Evolutionary conservation across 2,113 vertebrate genomes (phyloP), one percentile per base, ranked within the genome.

Genomic region (Neogale vison): DNA sequence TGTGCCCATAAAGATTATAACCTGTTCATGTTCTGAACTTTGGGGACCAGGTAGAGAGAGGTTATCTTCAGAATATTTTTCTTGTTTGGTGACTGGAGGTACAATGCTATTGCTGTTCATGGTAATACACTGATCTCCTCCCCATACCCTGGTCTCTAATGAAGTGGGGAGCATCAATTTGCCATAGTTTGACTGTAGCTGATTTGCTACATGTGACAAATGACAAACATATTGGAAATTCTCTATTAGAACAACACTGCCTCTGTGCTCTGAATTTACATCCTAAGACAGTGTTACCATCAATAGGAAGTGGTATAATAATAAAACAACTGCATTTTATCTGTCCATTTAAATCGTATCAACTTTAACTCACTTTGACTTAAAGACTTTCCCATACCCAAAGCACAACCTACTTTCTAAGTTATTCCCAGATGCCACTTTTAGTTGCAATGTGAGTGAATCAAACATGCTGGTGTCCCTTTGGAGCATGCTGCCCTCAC

Each of bases 171-270:
- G 24, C 84, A 95, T 93, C 93, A 85, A 86, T 98, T 97, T 94
- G 88, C 65, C 81, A 92, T 84, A 90, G 79, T 85, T 77, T 82
- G 90, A 72, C 71, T 92, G 29, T 57, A 88, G 77, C 95, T 88
- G 92, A 96, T 93, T 92, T 96, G 83, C 45, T 93, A 57, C 81
- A 90, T 88, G 45, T 77, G 81, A 77, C 71, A 87, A 96, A 96
- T 94, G 90, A 81, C 76, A 94, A 94, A 95, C 95, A 97, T 90
- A 96, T 88, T 97, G 94, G 47, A 95, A 89, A 96, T 26, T 84
- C 47, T 94, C 65, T 45, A 34, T 67, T 71, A 88, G 65, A 96
- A 90, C 84, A 96, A 90, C 94, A 39, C 20, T 67, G 80, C 45
- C 71, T 97, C 88, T 96, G 47, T 94, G 67, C 39, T 85, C 39